These are phyloP conservation scores for Electrona antarctica DNA, from an alignment of 2,113 vertebrate genomes.

Conservation along the genomic window DNA sequence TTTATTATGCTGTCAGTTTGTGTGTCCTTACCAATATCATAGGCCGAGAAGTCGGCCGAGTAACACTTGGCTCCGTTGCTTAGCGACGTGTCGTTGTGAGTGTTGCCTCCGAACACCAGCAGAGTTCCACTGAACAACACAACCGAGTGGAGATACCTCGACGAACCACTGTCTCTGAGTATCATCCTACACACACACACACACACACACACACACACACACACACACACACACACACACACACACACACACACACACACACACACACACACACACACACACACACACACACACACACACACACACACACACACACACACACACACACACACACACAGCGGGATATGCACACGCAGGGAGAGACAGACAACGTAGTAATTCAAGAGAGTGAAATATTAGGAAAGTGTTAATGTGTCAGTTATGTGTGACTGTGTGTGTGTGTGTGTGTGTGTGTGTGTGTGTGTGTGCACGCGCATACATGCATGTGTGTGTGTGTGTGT, in stretches of 20 bases:
- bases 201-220: constrained; percentile 53
- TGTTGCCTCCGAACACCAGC: constrained; percentile 93
- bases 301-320: neutral
- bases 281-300: constrained; percentile 8
- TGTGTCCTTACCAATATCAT: constrained; percentile 85
- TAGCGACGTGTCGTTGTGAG: constrained; percentile 93
- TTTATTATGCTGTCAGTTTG: no score
- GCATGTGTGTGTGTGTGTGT: constrained; percentile 1
- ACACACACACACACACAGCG: neutral
- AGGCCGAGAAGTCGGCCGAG: constrained; percentile 90
- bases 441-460: neutral
- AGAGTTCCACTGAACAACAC: constrained; percentile 86
- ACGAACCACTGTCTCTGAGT: constrained; percentile 85
- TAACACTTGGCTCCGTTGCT: constrained; percentile 94
- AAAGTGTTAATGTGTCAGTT: neutral
- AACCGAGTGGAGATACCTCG: constrained; percentile 89
- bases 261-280: neutral
- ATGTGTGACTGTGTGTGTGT: constrained; percentile 4
- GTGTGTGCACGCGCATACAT: neutral
- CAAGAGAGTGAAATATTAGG: neutral
- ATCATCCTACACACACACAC: constrained; percentile 81
- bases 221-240: constrained; percentile 7
- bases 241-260: constrained; percentile 1
- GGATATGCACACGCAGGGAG: neutral
- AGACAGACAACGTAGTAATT: no score